These are phyloP conservation scores for Microtus ochrogaster DNA, from an alignment of 2,113 vertebrate species.

Conservation along the genomic window DNA sequence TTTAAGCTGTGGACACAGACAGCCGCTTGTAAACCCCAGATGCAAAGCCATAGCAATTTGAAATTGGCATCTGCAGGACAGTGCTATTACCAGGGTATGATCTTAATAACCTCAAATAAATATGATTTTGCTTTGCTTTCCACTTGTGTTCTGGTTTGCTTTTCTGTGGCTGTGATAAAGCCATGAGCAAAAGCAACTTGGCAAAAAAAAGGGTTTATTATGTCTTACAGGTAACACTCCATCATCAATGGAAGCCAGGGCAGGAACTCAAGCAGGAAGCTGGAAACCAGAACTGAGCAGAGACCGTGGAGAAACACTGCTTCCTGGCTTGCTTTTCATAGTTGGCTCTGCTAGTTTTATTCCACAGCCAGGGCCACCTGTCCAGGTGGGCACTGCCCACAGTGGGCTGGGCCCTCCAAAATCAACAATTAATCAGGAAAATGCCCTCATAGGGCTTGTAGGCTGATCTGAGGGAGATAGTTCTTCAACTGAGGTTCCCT, in stretches of 20 bases:
- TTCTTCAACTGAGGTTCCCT: not conserved
- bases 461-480: not conserved
- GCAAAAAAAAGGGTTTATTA: not conserved
- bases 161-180: not conserved
- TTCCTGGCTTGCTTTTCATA: not conserved
- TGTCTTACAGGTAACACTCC: not conserved
- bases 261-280: not conserved
- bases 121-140: not conserved
- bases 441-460: too few species aligned
- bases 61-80: not conserved
- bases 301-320: not conserved
- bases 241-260: not conserved
- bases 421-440: not conserved
- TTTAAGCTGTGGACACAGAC: not conserved
- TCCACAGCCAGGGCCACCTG: not conserved
- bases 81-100: not conserved
- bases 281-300: not conserved
- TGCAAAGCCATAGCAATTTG: not conserved
- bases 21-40: not conserved
- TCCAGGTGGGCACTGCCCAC: not conserved
- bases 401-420: not conserved
- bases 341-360: not conserved
- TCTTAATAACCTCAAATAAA: not conserved
- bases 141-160: not conserved
- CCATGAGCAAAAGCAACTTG: not conserved